A percentile compares a stretch with the other conserved stretches of the same genome.
phyloP scores from a whole-genome alignment of 2,888 invertebrate species.

The Gymnoscelis rufifasciata region DNA sequence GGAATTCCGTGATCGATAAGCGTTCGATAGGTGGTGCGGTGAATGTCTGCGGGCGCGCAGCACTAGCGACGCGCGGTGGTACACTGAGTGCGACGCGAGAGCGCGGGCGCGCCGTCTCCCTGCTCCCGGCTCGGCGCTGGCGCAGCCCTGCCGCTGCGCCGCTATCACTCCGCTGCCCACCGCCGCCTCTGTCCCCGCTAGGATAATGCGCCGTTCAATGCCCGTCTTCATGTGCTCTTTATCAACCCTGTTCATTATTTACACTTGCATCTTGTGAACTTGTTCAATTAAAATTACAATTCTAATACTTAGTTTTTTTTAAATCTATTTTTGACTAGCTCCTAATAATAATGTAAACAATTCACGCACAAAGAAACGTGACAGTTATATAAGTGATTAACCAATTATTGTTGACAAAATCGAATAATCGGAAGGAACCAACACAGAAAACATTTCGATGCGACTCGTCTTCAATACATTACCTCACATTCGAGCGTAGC shows the following conservation, averaged over 20 bases:
- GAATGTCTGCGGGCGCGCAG: slow-evolving; percentile 68
- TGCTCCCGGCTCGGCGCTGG: slow-evolving; percentile 66
- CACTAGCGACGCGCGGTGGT: slow-evolving; percentile 69
- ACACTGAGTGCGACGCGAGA: slow-evolving; percentile 62
- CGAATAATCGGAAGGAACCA: neutral
- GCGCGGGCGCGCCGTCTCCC: slow-evolving; percentile 64
- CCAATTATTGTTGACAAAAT: slow-evolving; percentile 17
- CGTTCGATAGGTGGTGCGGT: slow-evolving; percentile 49
- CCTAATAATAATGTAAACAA: too few species aligned
- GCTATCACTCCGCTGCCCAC: slow-evolving; percentile 62
- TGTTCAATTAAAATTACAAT: too few species aligned
- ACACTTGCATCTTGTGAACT: slow-evolving; percentile 25
- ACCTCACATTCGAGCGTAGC: slow-evolving; percentile 1
- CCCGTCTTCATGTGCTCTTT: slow-evolving; percentile 48
- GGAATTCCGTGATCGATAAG: slow-evolving; percentile 58
- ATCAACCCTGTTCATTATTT: slow-evolving; percentile 40
- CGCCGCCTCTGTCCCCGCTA: slow-evolving; percentile 65
- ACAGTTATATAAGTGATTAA: slow-evolving; percentile 1
- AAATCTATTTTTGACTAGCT: too few species aligned
- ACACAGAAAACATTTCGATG: slow-evolving; percentile 8
- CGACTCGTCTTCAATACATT: slow-evolving; percentile 8
- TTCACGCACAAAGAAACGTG: too few species aligned
- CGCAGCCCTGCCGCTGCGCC: slow-evolving; percentile 40
- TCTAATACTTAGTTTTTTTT: too few species aligned
- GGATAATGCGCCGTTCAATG: slow-evolving; percentile 63